Evolutionary conservation across 2,888 invertebrate species (phyloP).

Genomic region (Dorcus hopei): DNA sequence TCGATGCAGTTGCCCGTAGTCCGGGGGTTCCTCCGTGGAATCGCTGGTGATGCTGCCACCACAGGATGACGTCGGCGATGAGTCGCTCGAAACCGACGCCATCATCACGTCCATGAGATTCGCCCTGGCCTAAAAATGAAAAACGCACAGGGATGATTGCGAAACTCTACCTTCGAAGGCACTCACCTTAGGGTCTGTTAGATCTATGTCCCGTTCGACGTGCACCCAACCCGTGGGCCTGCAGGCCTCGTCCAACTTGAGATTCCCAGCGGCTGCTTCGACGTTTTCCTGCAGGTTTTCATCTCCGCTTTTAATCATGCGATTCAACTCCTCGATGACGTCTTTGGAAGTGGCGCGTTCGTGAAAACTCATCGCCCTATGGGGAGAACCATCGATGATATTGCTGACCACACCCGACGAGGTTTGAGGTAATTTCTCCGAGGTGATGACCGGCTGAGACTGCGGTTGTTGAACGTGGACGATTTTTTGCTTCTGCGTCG

Average conservation of each 20-base stretch:
- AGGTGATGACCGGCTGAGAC: conserved; percentile 43
- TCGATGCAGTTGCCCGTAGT: conserved; percentile 67
- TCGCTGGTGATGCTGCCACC: conserved; percentile 62
- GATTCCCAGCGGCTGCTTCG: conserved; percentile 23
- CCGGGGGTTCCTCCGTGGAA: conserved; percentile 58
- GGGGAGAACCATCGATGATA: conserved; percentile 52
- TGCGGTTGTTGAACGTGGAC: conserved; percentile 30
- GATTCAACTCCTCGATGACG: conserved; percentile 71
- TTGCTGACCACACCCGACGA: conserved; percentile 43
- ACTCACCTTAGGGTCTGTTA: conserved; percentile 72
- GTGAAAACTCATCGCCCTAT: conserved; percentile 66
- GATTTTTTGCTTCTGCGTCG: conserved; percentile 31
- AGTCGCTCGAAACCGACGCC: conserved; percentile 61
- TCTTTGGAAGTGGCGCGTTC: conserved; percentile 73
- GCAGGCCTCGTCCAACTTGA: conserved; percentile 59
- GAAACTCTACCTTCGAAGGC: background rate
- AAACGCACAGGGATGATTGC: background rate
- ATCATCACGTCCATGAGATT: conserved; percentile 76
- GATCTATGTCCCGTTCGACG: conserved; percentile 72
- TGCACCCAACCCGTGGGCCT: conserved; percentile 78
- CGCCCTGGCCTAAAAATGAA: conserved; percentile 61
- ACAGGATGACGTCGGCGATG: conserved; percentile 64
- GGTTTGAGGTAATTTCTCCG: conserved; percentile 44
- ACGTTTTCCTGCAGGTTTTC: conserved; percentile 40
- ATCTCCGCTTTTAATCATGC: conserved; percentile 59